These are phyloP conservation scores for Minunthozetes semirufus DNA, from an alignment of 2,888 invertebrate genomes.

Conservation along the genomic window DNA sequence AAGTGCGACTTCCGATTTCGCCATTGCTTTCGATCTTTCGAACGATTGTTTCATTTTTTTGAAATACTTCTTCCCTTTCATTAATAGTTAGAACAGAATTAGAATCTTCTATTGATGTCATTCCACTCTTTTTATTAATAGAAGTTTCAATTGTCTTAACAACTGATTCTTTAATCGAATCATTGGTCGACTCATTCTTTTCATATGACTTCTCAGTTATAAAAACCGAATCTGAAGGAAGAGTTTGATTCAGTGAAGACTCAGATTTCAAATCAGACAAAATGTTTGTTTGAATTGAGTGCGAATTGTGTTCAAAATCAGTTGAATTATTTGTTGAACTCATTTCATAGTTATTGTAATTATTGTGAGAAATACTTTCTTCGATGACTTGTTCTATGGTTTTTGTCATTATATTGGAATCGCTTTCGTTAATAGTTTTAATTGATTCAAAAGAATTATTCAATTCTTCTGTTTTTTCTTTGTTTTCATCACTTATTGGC, in stretches of 20 bases:
- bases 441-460: neutral
- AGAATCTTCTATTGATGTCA: neutral
- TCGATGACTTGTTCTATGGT: neutral
- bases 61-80: neutral
- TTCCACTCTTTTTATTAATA: too few species aligned
- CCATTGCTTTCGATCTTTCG: neutral
- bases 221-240: neutral
- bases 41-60: neutral
- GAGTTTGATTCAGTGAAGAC: neutral
- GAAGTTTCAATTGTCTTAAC: neutral
- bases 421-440: neutral
- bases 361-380: neutral
- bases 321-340: neutral
- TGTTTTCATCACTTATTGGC: neutral
- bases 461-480: neutral
- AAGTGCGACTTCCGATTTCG: neutral
- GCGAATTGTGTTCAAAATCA: neutral
- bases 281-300: too few species aligned
- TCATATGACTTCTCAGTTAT: neutral
- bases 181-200: neutral
- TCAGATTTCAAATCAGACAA: too few species aligned
- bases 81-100: neutral
- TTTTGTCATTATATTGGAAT: neutral
- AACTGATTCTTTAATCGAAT: neutral
- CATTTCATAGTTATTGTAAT: neutral